Conservation (phyloP, 92 coral and sea anemone species). For the Zoanthus sociatus region DNA sequence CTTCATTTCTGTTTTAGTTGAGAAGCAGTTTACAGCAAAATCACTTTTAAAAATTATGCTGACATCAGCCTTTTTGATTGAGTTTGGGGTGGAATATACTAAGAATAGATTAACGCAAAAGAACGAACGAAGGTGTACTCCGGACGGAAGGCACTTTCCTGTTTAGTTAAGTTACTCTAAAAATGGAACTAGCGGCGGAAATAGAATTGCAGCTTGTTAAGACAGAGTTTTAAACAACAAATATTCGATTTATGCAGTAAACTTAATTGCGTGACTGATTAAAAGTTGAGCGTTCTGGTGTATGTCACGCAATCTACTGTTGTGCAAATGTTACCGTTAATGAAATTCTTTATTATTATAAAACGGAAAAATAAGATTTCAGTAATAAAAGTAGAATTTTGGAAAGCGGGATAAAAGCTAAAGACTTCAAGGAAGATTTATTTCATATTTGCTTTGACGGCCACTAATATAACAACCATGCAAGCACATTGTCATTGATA, state of each 20-base stretch:
- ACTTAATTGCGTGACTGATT: not conserved
- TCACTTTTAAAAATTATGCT: not conserved
- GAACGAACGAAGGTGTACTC: not conserved
- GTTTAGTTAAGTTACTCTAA: not conserved
- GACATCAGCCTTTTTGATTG: not conserved
- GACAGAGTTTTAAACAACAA: not conserved
- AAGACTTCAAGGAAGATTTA: too few species aligned
- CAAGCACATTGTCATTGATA: not conserved
- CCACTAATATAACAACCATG: too few species aligned
- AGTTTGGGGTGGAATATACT: not conserved
- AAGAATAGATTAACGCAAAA: not conserved
- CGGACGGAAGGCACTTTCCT: not conserved
- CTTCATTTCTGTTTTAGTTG: too few species aligned
- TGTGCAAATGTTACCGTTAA: too few species aligned
- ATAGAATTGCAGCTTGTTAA: not conserved
- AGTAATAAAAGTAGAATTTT: too few species aligned
- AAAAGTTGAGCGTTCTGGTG: not conserved
- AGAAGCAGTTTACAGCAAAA: too few species aligned
- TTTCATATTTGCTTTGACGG: too few species aligned
- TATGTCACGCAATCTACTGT: too few species aligned
- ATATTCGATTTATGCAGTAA: not conserved
- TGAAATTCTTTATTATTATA: too few species aligned
- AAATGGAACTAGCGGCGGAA: not conserved
- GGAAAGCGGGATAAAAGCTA: too few species aligned
- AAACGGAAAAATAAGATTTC: too few species aligned